phyloP scores from a whole-genome alignment of 2,113 vertebrate species.

The Miniopterus natalensis region DNA sequence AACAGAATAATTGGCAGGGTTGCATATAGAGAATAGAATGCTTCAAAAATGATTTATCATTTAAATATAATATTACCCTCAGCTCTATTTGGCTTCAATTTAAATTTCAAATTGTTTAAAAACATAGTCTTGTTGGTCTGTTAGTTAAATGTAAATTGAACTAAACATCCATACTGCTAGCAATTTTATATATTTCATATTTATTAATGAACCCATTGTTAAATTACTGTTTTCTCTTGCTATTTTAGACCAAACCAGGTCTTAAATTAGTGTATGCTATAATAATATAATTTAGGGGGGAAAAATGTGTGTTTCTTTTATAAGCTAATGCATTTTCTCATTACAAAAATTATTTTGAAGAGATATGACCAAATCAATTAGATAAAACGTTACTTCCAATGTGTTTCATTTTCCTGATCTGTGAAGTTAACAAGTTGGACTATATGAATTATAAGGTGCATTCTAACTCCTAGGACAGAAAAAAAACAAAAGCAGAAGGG shows the following conservation, averaged over 20 bases:
- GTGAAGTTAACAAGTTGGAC: not conserved
- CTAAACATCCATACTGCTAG: not conserved
- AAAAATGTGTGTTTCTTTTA: not conserved
- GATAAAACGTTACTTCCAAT: not conserved
- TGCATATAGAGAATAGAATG: not conserved
- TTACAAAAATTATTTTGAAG: conserved; percentile 25
- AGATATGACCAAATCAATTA: not conserved
- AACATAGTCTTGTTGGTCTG: not conserved
- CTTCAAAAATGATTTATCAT: not conserved
- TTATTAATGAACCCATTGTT: conserved; percentile 7
- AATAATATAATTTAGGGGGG: not conserved
- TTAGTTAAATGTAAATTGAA: conserved; percentile 38
- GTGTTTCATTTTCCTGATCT: not conserved
- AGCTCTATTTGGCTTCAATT: not conserved
- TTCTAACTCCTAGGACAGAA: not conserved
- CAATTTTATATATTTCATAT: conserved; percentile 36
- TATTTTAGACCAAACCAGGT: not conserved
- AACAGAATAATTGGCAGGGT: not conserved
- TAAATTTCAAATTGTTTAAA: conserved; percentile 24
- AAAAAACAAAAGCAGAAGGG: not conserved
- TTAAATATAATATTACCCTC: not conserved
- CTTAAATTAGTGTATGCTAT: not conserved
- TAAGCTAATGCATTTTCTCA: not conserved
- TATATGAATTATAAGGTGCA: not conserved
- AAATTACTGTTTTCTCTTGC: not conserved